Base-by-base conservation (phyloP, 2,888 invertebrate genomes). In the Lepeophtheirus nordmannii region DNA sequence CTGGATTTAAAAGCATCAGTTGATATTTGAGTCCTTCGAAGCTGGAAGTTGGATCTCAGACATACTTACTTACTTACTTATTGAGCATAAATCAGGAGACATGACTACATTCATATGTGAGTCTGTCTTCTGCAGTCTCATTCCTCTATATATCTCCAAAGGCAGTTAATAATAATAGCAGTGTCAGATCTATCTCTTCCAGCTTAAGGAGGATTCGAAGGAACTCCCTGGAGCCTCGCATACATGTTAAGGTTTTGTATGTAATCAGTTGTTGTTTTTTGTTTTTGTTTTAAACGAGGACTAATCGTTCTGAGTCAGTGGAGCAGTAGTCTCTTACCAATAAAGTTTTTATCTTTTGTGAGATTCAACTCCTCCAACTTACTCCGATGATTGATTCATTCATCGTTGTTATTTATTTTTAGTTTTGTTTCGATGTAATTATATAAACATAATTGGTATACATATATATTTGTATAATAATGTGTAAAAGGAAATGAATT, bases 151-250 rank as follows among this genome's bases (percentile, higher is more conserved):
- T 5, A 5, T 30, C 2, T 30, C 7, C 53, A n/a, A 17, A 17
- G 53, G 53, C 53, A n/a, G 17, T 46, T 46, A n/a, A n/a, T n/a
- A n/a, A n/a, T n/a, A n/a, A n/a, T n/a, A n/a, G 2, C 17, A n/a
- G 53, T 46, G 53, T 46, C 53, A 46, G 53, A 46, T 46, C 53
- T 46, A 46, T 46, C 53, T 46, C 53, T 46, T 46, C 53, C 53
- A 46, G 53, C 53, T 46, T 46, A 46, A 46, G 53, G 2, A 46
- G 53, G 53, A 46, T 17, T 46, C 53, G 8, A 46, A 46, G 53
- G 53, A 46, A 46, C 30, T 7, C 30, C 3, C 30, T 30, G n/a
- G n/a, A 41, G 41, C 53, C 53, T 46, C 53, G 53, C 3, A 46
- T 46, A 46, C 30, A 30, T 7, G 30, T 30, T 2, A 30, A 30